phyloP scores from a whole-genome alignment of 2,888 invertebrate species.

The Conistra vaccinii region DNA sequence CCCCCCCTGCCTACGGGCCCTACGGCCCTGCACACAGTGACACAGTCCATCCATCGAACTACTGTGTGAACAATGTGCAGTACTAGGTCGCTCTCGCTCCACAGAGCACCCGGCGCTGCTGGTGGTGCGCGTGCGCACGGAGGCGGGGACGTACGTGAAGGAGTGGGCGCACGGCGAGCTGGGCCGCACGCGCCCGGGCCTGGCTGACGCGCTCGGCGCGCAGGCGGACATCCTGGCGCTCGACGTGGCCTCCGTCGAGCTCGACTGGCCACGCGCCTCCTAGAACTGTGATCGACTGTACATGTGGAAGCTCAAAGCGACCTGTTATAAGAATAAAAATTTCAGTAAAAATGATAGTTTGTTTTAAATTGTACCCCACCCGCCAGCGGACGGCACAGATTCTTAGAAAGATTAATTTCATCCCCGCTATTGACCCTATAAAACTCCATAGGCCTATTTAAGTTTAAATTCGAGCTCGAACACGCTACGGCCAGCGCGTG shows the following conservation, averaged over 20 bases:
- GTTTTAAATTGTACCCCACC: neutral
- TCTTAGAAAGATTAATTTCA: too few relatives aligned
- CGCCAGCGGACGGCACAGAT: neutral
- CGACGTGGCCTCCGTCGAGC: constrained; percentile 95
- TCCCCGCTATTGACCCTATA: too few relatives aligned
- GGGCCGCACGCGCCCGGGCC: constrained; percentile 95
- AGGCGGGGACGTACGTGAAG: constrained; percentile 99
- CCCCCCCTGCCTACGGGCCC: too few relatives aligned
- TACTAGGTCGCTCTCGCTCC: neutral
- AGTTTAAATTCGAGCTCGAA: too few relatives aligned
- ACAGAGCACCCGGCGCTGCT: constrained; percentile 90
- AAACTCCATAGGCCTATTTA: too few relatives aligned
- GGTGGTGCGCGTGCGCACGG: constrained; percentile 93
- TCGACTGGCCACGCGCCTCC: constrained; percentile 94
- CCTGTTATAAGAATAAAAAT: constrained; percentile 13
- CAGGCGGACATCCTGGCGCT: constrained; percentile 97
- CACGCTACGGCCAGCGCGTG: too few relatives aligned
- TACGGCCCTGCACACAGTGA: too few relatives aligned
- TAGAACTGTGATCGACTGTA: neutral
- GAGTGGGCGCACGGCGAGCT: constrained; percentile 99
- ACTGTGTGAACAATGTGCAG: neutral
- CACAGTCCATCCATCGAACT: neutral
- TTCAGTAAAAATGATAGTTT: neutral
- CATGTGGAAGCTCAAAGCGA: neutral
- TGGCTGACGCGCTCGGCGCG: constrained; percentile 92